Evolutionary conservation across 2,797 vertebrate genomes (phyloP), one percentile per base, ranked within the genome.

Genomic region (Liparis tanakae): DNA sequence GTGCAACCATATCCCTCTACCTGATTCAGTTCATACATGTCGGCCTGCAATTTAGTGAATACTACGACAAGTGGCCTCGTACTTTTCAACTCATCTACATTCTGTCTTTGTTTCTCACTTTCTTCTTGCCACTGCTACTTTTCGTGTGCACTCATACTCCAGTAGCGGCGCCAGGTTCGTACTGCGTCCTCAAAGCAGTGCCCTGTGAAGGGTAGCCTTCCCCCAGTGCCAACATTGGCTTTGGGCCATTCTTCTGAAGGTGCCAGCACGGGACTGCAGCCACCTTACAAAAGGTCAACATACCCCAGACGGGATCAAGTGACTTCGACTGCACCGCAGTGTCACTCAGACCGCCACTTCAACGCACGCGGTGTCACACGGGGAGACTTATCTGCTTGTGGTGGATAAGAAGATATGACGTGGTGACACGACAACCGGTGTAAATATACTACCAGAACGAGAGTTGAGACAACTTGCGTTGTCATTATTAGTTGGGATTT

Each of bases 211-310:
- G 85, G 81, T 20, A 66, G 79, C 67, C 62, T 48, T 83, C 79
- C 14, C 14, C 44, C 84, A 69, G 70, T 74, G 81, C 79, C 86
- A 89, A 73, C 70, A 10, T 4, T 87, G 87, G 88, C 82, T 66
- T 54, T 6, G 1, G 41, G 86, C 85, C 91, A 86, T 81, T 54
- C 75, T 76, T 71, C 76, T 81, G 59, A 83, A 87, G 79, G 82
- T 83, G 85, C 84, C 88, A 87, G 82, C 74, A n/a, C 74, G 75
- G 82, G 79, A 79, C 4, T 9, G 75, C 46, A 68, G 85, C 82
- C 85, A 87, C 20, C 5, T 85, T 79, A 81, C 79, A 84, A 93
- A 93, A 93, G 92, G 92, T 92, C 92, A 88, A 8, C 78, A 85
- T 89, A 76, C 80, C 85, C 70, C 80, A 84, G 85, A 83, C 22